phyloP scores from a whole-genome alignment of 2,888 invertebrate species.

The Macrosoma leucophasiata region DNA sequence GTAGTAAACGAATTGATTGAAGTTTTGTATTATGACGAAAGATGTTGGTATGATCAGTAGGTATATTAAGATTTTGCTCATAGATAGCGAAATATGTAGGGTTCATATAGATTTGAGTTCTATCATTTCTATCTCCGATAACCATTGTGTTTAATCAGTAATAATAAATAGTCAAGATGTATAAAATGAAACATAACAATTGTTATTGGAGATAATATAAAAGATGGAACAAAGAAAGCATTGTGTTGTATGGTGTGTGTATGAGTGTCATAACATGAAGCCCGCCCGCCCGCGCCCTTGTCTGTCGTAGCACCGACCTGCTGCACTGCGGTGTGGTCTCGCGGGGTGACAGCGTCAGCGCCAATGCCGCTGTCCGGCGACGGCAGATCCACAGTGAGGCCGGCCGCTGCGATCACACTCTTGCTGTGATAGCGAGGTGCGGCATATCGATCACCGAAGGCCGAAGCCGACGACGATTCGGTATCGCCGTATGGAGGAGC shows the following conservation, averaged over 20 bases:
- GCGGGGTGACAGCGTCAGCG: constrained; percentile 92
- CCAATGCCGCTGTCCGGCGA: constrained; percentile 98
- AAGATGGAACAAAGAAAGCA: not conserved
- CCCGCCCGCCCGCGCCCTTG: constrained; percentile 65
- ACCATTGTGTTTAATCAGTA: not conserved
- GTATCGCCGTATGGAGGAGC: constrained; percentile 75
- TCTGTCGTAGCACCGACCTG: constrained; percentile 80
- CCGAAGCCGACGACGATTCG: constrained; percentile 76
- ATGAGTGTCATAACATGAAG: no score
- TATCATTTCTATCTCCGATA: no score
- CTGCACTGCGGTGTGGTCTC: constrained; percentile 91
- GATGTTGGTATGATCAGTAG: no score
- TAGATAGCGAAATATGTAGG: no score
- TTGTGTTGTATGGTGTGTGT: constrained; percentile 23
- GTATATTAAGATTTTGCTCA: no score
- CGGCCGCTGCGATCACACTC: constrained; percentile 84
- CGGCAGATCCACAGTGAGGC: constrained; percentile 94
- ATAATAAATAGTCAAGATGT: no score
- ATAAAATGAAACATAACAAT: not conserved
- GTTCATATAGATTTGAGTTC: no score
- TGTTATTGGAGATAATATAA: not conserved
- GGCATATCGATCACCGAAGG: constrained; percentile 81
- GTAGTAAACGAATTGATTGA: no score
- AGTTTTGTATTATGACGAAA: no score
- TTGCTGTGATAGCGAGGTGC: constrained; percentile 83